phyloP scores from a whole-genome alignment of 2,113 vertebrate species.

The Notechis scutatus region DNA sequence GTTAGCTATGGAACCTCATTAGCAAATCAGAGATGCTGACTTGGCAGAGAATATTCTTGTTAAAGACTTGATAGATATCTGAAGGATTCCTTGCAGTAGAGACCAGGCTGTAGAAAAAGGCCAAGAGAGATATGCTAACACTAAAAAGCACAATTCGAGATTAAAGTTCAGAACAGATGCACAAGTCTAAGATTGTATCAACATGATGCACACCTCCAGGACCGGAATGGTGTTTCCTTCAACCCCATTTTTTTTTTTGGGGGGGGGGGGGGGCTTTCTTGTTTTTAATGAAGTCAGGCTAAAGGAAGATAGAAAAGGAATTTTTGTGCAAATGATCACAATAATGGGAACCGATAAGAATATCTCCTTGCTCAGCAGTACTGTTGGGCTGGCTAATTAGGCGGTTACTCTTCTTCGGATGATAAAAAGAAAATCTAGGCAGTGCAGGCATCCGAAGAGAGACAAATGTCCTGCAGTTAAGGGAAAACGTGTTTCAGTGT shows the following conservation, averaged over 20 bases:
- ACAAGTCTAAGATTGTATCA: slow-evolving; percentile 50
- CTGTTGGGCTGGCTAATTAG: slow-evolving; percentile 58
- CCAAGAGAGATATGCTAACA: slow-evolving; percentile 24
- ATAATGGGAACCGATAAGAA: slow-evolving; percentile 65
- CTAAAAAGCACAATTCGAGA: slow-evolving; percentile 59
- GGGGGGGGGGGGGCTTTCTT: slow-evolving; percentile 45
- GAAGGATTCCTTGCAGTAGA: slow-evolving; percentile 58
- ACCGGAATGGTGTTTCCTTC: slow-evolving; percentile 36
- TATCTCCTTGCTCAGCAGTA: slow-evolving; percentile 61
- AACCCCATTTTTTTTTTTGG: background rate
- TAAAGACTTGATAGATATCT: slow-evolving; percentile 62
- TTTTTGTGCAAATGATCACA: slow-evolving; percentile 36
- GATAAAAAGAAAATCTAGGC: slow-evolving; percentile 54
- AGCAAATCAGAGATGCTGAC: slow-evolving; percentile 43
- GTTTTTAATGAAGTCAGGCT: slow-evolving; percentile 60
- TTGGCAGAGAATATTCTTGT: slow-evolving; percentile 49
- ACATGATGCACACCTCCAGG: slow-evolving; percentile 51
- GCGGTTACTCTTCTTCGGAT: slow-evolving; percentile 55
- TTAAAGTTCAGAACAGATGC: slow-evolving; percentile 40
- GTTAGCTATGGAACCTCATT: slow-evolving; percentile 46
- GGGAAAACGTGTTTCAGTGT: background rate
- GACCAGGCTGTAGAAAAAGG: background rate
- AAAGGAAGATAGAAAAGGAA: slow-evolving; percentile 57
- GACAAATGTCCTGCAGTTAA: slow-evolving; percentile 53
- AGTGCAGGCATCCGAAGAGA: slow-evolving; percentile 38